phyloP scores from a whole-genome alignment of 2,888 invertebrate genomes.

The Phyllotreta cruciferae region DNA sequence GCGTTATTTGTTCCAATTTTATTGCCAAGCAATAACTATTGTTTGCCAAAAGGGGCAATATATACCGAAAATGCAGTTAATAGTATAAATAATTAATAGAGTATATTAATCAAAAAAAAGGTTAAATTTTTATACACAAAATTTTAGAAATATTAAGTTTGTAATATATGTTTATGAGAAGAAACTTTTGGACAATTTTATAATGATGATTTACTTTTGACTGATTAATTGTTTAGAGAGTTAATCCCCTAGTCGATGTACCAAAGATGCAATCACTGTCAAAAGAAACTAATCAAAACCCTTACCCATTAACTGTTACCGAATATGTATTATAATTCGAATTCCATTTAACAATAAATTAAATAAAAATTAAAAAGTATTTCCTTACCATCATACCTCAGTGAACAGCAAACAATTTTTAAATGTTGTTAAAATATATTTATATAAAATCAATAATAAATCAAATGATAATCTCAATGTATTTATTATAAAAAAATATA shows the following conservation, averaged over 20 bases:
- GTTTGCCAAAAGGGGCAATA: constrained; percentile 13
- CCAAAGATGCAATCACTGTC: constrained; percentile 53
- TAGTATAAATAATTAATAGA: constrained; percentile 28
- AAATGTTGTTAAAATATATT: too few species aligned
- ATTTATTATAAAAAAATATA: too few species aligned
- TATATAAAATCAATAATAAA: too few species aligned
- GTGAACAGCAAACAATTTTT: too few species aligned
- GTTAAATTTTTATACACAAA: constrained; percentile 55
- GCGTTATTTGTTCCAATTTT: not conserved
- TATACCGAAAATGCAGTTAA: constrained; percentile 41
- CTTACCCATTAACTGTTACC: constrained; percentile 50
- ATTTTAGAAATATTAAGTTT: constrained; percentile 50
- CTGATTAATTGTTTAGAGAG: constrained; percentile 37
- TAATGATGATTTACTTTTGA: constrained; percentile 38
- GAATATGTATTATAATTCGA: constrained; percentile 53
- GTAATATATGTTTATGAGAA: constrained; percentile 47
- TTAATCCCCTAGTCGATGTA: constrained; percentile 49
- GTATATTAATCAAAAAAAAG: constrained; percentile 42
- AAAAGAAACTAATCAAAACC: constrained; percentile 51
- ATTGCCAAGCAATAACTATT: too few species aligned
- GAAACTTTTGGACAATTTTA: constrained; percentile 49
- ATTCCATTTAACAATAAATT: constrained; percentile 29
- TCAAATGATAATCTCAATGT: too few species aligned
- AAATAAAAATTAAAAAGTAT: not conserved
- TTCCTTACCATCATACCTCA: too few species aligned